These are phyloP conservation scores for Drosophila kuntzei DNA, from an alignment of 2,888 invertebrate species.

Conservation along the genomic window DNA sequence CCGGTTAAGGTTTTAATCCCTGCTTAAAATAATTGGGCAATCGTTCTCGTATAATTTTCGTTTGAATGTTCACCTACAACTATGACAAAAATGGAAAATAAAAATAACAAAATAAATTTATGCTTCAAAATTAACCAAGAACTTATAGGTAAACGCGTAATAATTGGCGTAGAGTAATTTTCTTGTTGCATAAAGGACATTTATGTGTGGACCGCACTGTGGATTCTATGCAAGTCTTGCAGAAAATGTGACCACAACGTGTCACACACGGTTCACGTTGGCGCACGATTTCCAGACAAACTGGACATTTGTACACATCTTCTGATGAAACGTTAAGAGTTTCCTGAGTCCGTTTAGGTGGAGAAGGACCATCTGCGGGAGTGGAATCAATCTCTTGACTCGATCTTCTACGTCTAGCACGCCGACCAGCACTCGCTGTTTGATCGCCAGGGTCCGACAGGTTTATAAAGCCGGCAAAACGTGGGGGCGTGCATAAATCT, in stretches of 20 bases:
- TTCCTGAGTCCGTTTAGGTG: not conserved
- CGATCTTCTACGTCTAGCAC: not conserved
- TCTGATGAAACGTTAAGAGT: not conserved
- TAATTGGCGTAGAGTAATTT: conserved; percentile 37
- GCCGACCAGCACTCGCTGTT: not conserved
- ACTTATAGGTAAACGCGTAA: conserved; percentile 71
- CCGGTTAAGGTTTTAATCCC: too few species aligned
- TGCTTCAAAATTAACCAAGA: not conserved
- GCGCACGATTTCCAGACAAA: conserved; percentile 71
- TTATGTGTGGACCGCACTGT: conserved; percentile 57
- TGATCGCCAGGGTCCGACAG: not conserved
- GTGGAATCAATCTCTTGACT: not conserved
- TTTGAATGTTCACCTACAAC: not conserved
- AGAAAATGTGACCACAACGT: conserved; percentile 78
- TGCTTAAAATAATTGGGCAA: too few species aligned
- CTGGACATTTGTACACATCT: conserved; percentile 67
- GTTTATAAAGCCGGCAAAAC: not conserved
- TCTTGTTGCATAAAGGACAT: conserved; percentile 79
- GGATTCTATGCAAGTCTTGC: conserved; percentile 62
- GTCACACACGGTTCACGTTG: conserved; percentile 69
- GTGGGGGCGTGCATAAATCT: conserved; percentile 44
- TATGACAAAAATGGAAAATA: not conserved
- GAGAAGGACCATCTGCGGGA: not conserved
- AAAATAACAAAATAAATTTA: not conserved
- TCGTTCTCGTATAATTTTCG: too few species aligned